Base-by-base conservation (phyloP, 2,797 vertebrate genomes). In the Epinephelus malabaricus region DNA sequence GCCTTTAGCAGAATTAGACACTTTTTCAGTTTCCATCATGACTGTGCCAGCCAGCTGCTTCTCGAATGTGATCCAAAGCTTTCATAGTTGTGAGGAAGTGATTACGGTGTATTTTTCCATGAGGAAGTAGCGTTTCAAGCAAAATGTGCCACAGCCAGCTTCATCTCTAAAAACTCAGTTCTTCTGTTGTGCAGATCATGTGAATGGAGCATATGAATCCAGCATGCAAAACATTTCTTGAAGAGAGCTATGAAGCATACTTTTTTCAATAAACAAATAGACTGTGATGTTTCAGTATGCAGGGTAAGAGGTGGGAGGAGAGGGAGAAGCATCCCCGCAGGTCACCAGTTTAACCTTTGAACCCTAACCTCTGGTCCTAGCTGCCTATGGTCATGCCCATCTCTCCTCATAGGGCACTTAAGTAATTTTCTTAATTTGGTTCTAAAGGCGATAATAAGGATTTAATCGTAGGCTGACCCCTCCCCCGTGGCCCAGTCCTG, bases 341-440 rank as follows among this genome's bases (percentile, higher is more conserved):
- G 89, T 92, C 88, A 86, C 50, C 58, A 46, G 67, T 34, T 68
- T 64, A 73, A 91, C 86, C 88, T 49, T 65, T 83, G 81, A 87
- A 78, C 87, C 46, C 61, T 84, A 49, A 92, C 86, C 91, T 38
- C 56, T 79, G 68, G 73, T 76, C 72, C 58, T 63, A 68, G 83
- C 68, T 50, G 70, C 84, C 82, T 6, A 25, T 63, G 58, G 70
- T 69, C 77, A 81, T 79, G 60, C 63, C 64, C 70, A 69, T 80
- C 81, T 85, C 69, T 87, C 69, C 65, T 84, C 82, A 77, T 63
- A 69, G 80, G 69, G 69, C 88, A 91, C 72, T 92, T 81, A 84
- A 80, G 77, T 89, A 46, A 93, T 93, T 90, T 90, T 84, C 84
- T 75, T 91, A 90, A 92, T 94, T 93, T 91, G 79, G 63, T 86